Evolutionary conservation across 2,888 invertebrate species (phyloP).

Genomic region (Dryocosmus kuriphilus): DNA sequence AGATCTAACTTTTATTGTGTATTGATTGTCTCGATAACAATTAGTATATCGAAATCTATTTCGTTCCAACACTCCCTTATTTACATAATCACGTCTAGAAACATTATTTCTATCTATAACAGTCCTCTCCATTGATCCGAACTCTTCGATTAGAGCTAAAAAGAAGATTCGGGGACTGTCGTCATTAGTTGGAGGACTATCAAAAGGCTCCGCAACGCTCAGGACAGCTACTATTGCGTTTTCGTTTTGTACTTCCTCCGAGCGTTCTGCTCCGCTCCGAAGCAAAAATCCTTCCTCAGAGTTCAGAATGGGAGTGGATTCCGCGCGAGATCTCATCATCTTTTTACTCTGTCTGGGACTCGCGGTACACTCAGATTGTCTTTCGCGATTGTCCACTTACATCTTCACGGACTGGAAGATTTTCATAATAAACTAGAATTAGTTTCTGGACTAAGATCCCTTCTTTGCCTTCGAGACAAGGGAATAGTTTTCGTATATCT

Average conservation of each 20-base stretch:
- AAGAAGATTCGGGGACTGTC: conserved; percentile 6
- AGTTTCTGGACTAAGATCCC: conserved; percentile 48
- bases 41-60: neutral
- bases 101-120: conserved; percentile 60
- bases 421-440: conserved; percentile 63
- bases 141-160: conserved; percentile 73
- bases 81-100: neutral
- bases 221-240: conserved; percentile 70
- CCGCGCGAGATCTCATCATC: conserved; percentile 68
- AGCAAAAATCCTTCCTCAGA: conserved; percentile 64
- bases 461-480: conserved; percentile 54
- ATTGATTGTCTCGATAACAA: neutral
- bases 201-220: conserved; percentile 59
- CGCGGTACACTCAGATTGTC: conserved; percentile 58
- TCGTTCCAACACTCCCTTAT: neutral
- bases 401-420: conserved; percentile 55
- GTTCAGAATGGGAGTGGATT: conserved; percentile 71
- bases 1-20: neutral
- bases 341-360: conserved; percentile 62
- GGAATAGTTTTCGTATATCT: conserved; percentile 35
- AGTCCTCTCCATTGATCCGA: conserved; percentile 74
- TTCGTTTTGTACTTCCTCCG: conserved; percentile 63
- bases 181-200: conserved; percentile 33
- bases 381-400: conserved; percentile 46
- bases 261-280: conserved; percentile 55